Conservation (phyloP, 2,113 vertebrate species). For the Lichenostomus cassidix region DNA sequence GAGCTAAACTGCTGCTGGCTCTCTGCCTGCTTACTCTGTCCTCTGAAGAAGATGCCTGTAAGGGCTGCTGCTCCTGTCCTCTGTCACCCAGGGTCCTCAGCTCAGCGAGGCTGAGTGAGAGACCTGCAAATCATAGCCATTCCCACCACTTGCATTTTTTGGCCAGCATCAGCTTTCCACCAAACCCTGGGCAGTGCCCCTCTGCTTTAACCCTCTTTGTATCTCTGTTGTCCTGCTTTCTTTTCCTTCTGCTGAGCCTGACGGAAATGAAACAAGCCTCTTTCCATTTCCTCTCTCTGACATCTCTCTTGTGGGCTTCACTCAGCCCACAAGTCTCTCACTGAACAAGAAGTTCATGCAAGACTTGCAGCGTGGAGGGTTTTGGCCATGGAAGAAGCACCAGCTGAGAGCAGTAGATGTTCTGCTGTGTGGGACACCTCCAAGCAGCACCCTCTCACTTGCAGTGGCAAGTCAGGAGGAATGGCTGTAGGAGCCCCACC, state of each 20-base stretch:
- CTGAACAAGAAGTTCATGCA: neutral
- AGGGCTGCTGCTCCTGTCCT: neutral
- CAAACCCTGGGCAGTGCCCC: neutral
- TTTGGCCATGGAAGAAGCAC: neutral
- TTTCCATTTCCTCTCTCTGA: neutral
- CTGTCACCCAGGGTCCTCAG: neutral
- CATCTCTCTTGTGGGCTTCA: neutral
- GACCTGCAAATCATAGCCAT: neutral
- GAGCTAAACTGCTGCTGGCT: neutral
- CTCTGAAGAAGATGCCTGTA: constrained; percentile 37
- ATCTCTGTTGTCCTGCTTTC: neutral
- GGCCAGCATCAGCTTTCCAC: neutral
- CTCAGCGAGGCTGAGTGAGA: neutral
- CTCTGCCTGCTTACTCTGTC: neutral
- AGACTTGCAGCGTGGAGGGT: neutral
- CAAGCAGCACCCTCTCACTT: neutral
- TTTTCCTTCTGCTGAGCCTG: neutral
- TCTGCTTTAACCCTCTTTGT: neutral
- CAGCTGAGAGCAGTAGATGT: neutral
- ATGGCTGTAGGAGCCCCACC: neutral
- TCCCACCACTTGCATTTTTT: neutral
- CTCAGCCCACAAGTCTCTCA: neutral
- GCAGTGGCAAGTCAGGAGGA: neutral
- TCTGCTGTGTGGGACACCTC: neutral
- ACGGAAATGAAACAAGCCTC: neutral